Evolutionary conservation across 2,797 vertebrate species (phyloP).

Genomic region (Heliangelus exortis): DNA sequence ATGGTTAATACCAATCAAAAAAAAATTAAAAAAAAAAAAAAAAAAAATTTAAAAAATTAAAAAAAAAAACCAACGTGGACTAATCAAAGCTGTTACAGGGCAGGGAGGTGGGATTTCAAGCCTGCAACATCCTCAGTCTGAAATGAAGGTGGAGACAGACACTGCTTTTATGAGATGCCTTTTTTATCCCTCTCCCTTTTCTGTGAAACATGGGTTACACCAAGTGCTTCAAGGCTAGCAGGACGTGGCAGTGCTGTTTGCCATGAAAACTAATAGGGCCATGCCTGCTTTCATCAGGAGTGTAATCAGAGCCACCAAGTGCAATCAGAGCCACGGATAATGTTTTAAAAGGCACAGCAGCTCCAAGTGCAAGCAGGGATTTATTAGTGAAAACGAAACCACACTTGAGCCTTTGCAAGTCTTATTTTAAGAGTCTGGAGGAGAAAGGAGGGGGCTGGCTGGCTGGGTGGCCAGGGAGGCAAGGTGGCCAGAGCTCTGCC

Average conservation of each 20-base stretch:
- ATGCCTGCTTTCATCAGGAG: constrained; percentile 66
- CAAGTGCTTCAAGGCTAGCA: not conserved
- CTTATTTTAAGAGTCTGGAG: constrained; percentile 67
- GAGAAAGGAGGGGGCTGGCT: constrained; percentile 1
- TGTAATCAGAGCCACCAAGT: constrained; percentile 63
- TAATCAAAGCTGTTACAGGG: not conserved
- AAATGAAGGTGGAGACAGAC: not conserved
- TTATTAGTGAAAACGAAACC: constrained; percentile 72
- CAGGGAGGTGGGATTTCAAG: not conserved
- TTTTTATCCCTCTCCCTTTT: not conserved
- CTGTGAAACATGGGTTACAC: constrained; percentile 32
- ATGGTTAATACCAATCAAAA: not conserved
- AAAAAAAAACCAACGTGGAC: not conserved
- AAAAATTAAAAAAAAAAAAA: not conserved
- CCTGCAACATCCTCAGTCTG: not conserved
- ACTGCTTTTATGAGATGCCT: not conserved
- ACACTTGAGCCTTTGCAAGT: constrained; percentile 8
- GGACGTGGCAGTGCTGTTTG: constrained; percentile 46
- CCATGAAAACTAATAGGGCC: constrained; percentile 66
- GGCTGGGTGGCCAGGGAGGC: not conserved
- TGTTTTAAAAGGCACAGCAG: constrained; percentile 68
- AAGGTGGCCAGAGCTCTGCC: not conserved
- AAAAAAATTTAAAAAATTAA: too few species aligned
- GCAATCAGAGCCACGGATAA: constrained; percentile 66
- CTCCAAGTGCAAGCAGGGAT: constrained; percentile 64